Base-by-base conservation (phyloP, 2,888 invertebrate species). In the Uloborus plumipes region DNA sequence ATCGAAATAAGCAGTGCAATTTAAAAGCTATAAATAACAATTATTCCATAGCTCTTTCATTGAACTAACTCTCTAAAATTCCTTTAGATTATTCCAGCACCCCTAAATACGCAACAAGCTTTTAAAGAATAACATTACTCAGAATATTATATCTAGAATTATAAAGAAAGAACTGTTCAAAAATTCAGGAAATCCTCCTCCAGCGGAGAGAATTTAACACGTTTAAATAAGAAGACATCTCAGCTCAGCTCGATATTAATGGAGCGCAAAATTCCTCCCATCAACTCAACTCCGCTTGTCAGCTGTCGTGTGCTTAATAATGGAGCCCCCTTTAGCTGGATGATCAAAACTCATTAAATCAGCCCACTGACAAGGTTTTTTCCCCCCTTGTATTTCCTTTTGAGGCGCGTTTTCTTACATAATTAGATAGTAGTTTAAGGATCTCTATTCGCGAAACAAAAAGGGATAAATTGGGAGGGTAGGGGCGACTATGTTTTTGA, bases 321-420 rank as follows among this genome's bases (percentile, higher is more conserved):
- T 81, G 80, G 80, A 81, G 74, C 67, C 74, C 62, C 69, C 66
- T 81, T 81, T 81, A 74, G 70, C 61, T 59, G 70, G 80, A 81
- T 75, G 80, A 81, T 81, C 80, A 81, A 75, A 81, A 81, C 80
- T 81, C 80, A 81, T 81, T 81, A 81, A 74, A 81, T 81, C 80
- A 81, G 75, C 70, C 80, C 51, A 49, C 70, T 74, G 80, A 81
- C 80, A 81, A 81, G 80, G 13, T 64, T 81, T 81, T 79, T 72
- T 58, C 61, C 49, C 55, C 55, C 16, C 55, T 55, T 55, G 18
- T 59, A 55, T 65, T 58, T 55, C 74, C 39, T 39, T 39, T 74
- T 61, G 20, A 76, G 71, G 39, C 59, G 65, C 70, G 70, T 62
- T 81, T 81, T 81, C 80, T 74, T 81, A 70, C 74, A 39, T 81